Evolutionary conservation across 2,797 vertebrate genomes (phyloP).

Genomic region (Malacoraja senta): DNA sequence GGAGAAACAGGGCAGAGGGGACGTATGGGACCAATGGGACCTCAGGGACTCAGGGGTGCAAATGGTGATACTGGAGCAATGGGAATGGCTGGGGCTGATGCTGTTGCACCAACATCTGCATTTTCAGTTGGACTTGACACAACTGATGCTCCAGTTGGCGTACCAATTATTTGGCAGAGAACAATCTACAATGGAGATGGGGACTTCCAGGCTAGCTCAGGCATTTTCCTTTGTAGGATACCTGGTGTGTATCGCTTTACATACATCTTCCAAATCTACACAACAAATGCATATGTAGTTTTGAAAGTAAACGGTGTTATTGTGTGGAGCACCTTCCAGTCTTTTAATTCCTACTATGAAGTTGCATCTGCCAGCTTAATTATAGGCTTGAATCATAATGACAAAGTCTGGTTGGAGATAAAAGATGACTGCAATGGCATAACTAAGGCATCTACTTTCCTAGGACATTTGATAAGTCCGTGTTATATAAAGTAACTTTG

Average conservation of each 20-base stretch:
- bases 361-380: background rate
- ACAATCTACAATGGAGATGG: background rate
- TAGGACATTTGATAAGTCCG: conserved; percentile 18
- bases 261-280: background rate
- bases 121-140: background rate
- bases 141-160: background rate
- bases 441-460: background rate
- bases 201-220: background rate
- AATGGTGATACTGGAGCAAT: background rate
- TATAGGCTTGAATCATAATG: background rate
- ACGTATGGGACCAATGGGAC: background rate
- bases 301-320: background rate
- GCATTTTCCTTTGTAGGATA: background rate
- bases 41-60: background rate
- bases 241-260: background rate
- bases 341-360: conserved; percentile 10
- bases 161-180: background rate
- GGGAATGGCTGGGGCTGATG: background rate
- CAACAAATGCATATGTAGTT: background rate
- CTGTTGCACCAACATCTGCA: background rate
- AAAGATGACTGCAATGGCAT: background rate
- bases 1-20: background rate
- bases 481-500: background rate
- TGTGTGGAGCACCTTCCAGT: conserved; percentile 4
- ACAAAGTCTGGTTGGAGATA: background rate